Evolutionary conservation across 2,113 vertebrate genomes (phyloP), one percentile per base, ranked within the genome.

Genomic region (Pyxicephalus adspersus): DNA sequence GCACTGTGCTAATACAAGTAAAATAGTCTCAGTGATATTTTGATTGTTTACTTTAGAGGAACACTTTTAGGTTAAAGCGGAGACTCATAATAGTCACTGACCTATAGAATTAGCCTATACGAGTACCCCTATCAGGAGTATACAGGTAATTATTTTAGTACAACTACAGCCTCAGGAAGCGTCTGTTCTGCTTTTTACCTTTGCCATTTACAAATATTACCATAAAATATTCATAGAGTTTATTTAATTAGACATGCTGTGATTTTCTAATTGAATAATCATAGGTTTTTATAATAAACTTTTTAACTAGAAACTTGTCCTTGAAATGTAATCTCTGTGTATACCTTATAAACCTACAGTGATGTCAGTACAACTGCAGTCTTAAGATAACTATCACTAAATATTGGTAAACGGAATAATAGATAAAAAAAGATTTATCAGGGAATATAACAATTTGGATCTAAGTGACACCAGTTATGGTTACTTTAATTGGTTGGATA

Each of bases 171-270:
- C 31, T 70, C 72, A 63, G 63, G 71, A 84, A 73, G 68, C 70
- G 81, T 73, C 57, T 83, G 76, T 81, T 85, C 70, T 57, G 22
- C 57, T 0, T 11, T 84, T 85, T 83, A 85, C 76, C 81, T 83
- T 61, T 55, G 45, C 31, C 68, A 68, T 83, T 80, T 20, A 84
- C 79, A 86, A 85, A 81, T 52, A 77, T 68, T 60, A 65, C 31
- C 29, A 72, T 78, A 73, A 57, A 83, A 73, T 66, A 74, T 58
- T 83, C 67, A 60, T 64, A 45, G 70, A 78, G 28, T 73, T 77
- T 60, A 68, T 79, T 79, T 60, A 79, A 68, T 68, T 68, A 68
- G 77, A 29, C 50, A 67, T 66, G 18, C 29, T 60, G 22, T 45
- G 64, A 79, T 58, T 54, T 16, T 17, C 64, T 68, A 52, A 52